Base-by-base conservation (phyloP, 64 coral and sea anemone genomes). In the Trachythela sp. region DNA sequence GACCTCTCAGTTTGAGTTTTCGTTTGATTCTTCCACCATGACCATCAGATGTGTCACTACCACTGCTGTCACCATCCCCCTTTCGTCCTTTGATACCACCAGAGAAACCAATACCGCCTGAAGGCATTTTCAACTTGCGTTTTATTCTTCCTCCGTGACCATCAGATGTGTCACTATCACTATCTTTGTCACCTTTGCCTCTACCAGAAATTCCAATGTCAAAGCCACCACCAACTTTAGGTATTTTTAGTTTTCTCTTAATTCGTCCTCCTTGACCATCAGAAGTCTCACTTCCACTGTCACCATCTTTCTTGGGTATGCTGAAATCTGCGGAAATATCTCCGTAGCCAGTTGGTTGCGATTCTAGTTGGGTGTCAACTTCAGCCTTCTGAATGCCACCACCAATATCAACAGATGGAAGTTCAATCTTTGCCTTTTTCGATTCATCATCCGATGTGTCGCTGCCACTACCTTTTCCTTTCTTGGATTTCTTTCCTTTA, bases 181-280 rank as follows among this genome's bases (percentile, higher is more conserved):
- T 68, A 31, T 68, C 59, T 68, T 68, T 68, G 15, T 22, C 20
- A 6, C 59, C 59, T 68, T 31, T 68, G 3, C 20, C 59, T 68
- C 30, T 6, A 22, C 59, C 59, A 31, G 59, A 68, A 7, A 68
- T 68, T 68, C 59, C 59, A n/a, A 22, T 31, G 7, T 31, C 59
- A 68, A 68, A n/a, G 7, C 59, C 59, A 31, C 20, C 20, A n/a
- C 30, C 30, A 68, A 31, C 20, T 68, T 31, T 31, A 4, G 20
- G 20, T 14, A 68, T 22, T 80, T 80, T 80, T 0, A 80, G 33
- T 30, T 38, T 80, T 80, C 75, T 35, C 30, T 80, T 80, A 39
- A 80, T 36, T 80, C 75, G 14, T 39, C 75, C 75, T 13, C 75
- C 75, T 35, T 80, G 26, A 29, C 75, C 75, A 80, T 80, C 71